phyloP scores from a whole-genome alignment of 2,113 vertebrate genomes.

The Chrysochloris asiatica region DNA sequence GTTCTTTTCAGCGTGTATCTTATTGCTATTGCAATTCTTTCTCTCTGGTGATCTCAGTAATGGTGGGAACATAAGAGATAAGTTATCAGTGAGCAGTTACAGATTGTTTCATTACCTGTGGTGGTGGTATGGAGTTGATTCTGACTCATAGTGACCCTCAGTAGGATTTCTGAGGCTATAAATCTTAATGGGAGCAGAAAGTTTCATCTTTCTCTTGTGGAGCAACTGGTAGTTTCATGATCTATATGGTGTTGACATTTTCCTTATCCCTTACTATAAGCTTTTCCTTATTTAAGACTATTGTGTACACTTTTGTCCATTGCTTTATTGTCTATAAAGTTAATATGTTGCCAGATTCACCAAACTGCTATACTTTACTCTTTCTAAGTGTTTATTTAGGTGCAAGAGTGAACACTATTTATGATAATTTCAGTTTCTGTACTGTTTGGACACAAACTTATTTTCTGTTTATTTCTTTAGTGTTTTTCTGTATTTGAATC shows the following conservation, averaged over 20 bases:
- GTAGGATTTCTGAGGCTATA: too few species aligned
- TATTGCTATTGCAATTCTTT: too few species aligned
- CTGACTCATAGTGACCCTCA: too few species aligned
- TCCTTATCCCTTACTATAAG: not conserved
- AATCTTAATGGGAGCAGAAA: too few species aligned
- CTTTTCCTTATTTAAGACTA: slow-evolving; percentile 12
- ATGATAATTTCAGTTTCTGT: slow-evolving; percentile 46
- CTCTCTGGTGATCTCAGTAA: slow-evolving; percentile 34
- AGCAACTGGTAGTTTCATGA: too few species aligned
- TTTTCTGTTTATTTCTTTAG: slow-evolving; percentile 44
- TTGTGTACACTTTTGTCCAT: not conserved
- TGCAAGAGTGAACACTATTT: slow-evolving; percentile 7
- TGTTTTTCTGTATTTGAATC: slow-evolving; percentile 44
- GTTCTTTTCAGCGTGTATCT: too few species aligned
- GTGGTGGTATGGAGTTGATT: too few species aligned
- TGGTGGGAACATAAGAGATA: not conserved
- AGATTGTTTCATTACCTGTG: slow-evolving; percentile 32
- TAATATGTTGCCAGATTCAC: slow-evolving; percentile 34
- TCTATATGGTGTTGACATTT: not conserved
- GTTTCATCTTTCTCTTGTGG: too few species aligned
- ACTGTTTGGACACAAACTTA: slow-evolving; percentile 15
- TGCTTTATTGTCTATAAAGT: slow-evolving; percentile 54
- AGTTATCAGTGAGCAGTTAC: not conserved
- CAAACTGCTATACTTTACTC: slow-evolving; percentile 11
- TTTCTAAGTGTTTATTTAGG: slow-evolving; percentile 42